Base-by-base conservation (phyloP, 92 coral and sea anemone species). In the Metridium senile region DNA sequence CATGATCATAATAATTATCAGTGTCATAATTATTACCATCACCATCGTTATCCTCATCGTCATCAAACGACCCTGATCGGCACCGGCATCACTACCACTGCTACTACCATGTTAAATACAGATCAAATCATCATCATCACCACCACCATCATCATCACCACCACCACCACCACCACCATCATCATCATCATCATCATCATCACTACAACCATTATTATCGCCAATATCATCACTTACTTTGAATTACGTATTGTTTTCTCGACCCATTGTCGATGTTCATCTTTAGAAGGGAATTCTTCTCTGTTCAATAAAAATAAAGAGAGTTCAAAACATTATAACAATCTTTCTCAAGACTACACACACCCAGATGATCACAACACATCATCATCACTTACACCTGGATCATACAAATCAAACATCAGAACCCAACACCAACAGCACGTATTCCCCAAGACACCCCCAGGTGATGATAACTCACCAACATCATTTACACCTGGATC, bases 221-320 rank as follows among this genome's bases (percentile, higher is more conserved):
- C 13, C 13, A 39, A 39, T 39, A 4, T 7, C 13, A 26, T 16
- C 34, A 53, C 89, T 81, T 71, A 87, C 96, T 70, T 73, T 39
- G 96, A 90, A 9, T 74, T 68, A 28, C 61, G 54, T 45, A 90
- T 76, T 0, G 87, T 87, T 4, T 84, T 34, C 43, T 56, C 57
- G 30, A 90, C 81, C 96, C 96, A 90, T 43, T 70, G 11, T 27
- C 81, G 81, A 64, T 90, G 96, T 26, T 75, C 61, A 21, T 72
- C 28, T 51, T 54, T 52, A 21, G 79, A 51, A 35, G 91, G 89
- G 75, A 56, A 23, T 67, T 35, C 30, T 56, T 51, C 20, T 70
- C 45, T 19, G 49, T 16, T 75, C 59, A 70, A 56, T 54, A 2
- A 54, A 21, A 16, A 54, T 3, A 54, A 54, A 21, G 6, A 13